Conservation (phyloP, 1,140 invertebrate genomes). For the Stegodyphus dumicola region DNA sequence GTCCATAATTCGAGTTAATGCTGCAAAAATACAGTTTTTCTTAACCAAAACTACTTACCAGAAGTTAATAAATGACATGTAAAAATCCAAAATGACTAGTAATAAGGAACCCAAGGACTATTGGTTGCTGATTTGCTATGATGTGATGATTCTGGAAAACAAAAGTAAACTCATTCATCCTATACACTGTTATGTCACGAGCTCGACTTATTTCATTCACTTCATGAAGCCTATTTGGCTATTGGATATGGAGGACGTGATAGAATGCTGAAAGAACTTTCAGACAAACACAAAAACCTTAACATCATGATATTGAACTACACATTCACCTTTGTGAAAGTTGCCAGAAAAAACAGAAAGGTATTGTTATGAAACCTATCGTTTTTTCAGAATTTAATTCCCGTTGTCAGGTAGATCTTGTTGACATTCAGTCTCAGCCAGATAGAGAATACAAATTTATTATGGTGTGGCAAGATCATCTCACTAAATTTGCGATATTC, state of each 20-base stretch:
- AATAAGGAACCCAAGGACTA: no score
- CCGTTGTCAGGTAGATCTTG: slow-evolving; percentile 66
- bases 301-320: slow-evolving; percentile 38
- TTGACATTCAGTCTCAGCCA: slow-evolving; percentile 68
- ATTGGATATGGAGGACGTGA: background rate
- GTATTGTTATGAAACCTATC: slow-evolving; percentile 16
- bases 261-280: background rate
- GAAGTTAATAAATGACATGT: no score
- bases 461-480: slow-evolving; percentile 70
- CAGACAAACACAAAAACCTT: slow-evolving; percentile 18
- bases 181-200: slow-evolving; percentile 1
- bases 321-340: slow-evolving; percentile 24
- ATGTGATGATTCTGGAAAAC: no score
- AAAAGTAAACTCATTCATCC: no score
- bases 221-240: background rate
- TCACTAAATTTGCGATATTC: slow-evolving; percentile 69
- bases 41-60: no score
- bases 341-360: slow-evolving; percentile 30
- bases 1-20: no score
- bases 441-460: slow-evolving; percentile 69
- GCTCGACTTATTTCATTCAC: background rate
- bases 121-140: no score
- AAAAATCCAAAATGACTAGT: no score
- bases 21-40: no score
- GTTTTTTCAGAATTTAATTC: slow-evolving; percentile 27